A percentile compares a stretch with the other conserved stretches of the same genome.
phyloP scores from a whole-genome alignment of 2,113 vertebrate species.

The Panurus biarmicus region DNA sequence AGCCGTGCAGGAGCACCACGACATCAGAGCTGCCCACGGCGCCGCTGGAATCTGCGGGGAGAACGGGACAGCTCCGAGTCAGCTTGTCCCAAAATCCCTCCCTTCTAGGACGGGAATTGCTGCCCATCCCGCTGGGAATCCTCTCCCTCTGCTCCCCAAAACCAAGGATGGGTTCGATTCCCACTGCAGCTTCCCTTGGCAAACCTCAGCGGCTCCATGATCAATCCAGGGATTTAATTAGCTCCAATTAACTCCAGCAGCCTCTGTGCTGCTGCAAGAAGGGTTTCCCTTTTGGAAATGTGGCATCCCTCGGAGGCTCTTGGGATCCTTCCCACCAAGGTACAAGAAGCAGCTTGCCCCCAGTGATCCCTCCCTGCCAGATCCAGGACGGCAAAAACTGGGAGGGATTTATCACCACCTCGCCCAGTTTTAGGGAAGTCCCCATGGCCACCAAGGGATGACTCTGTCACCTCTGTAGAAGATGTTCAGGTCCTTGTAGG shows the following conservation, averaged over 20 bases:
- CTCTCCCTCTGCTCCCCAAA: neutral
- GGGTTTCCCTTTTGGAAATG: neutral
- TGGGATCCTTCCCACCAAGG: neutral
- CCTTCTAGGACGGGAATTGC: rapidly evolving
- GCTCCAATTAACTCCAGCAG: neutral
- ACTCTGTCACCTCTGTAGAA: slow-evolving; percentile 84
- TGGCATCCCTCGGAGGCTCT: rapidly evolving
- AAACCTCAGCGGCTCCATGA: neutral
- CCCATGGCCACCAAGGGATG: rapidly evolving
- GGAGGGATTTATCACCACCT: neutral
- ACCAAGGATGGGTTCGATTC: neutral
- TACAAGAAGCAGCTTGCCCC: neutral
- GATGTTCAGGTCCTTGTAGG: slow-evolving; percentile 78
- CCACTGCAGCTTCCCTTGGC: rapidly evolving
- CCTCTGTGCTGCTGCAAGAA: neutral
- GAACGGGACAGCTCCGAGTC: neutral
- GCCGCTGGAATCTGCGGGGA: slow-evolving; percentile 77
- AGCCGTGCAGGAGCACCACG: slow-evolving; percentile 86
- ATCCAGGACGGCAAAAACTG: neutral
- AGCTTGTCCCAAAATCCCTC: neutral
- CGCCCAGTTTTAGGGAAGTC: neutral
- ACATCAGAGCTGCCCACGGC: slow-evolving; percentile 86
- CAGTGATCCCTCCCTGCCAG: neutral
- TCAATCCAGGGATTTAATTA: neutral
- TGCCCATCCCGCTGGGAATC: neutral